Evolutionary conservation across 1,140 invertebrate species (phyloP).

Genomic region (Trissolcus basalis): DNA sequence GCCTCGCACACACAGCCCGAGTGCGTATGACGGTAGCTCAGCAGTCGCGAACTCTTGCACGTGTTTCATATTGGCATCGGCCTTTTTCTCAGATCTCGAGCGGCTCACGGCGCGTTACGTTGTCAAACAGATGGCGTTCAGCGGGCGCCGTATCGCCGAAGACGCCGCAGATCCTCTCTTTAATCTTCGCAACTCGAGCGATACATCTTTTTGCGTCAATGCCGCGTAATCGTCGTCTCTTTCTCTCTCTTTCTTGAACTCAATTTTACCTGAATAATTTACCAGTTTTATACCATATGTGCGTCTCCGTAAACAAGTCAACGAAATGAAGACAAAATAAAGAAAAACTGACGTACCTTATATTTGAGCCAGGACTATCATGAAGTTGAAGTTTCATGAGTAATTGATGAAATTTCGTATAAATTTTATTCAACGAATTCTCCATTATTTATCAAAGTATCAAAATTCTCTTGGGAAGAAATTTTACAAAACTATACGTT

Average conservation of each 20-base stretch:
- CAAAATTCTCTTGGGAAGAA: too few relatives aligned
- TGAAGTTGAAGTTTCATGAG: too few relatives aligned
- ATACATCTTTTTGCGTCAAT: constrained; percentile 65
- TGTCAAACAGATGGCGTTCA: constrained; percentile 74
- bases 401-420: too few relatives aligned
- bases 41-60: constrained; percentile 66
- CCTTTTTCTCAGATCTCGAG: constrained; percentile 68
- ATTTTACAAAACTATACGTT: too few relatives aligned
- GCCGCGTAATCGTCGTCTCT: constrained; percentile 55
- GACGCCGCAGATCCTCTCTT: constrained; percentile 58
- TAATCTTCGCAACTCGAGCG: constrained; percentile 64
- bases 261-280: constrained; percentile 52
- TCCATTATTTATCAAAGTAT: too few relatives aligned
- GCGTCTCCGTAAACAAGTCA: constrained; percentile 12
- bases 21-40: constrained; percentile 52
- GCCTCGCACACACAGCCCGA: constrained; percentile 40
- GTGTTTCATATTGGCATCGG: constrained; percentile 67
- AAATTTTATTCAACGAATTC: too few relatives aligned
- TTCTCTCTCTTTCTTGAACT: constrained; percentile 9
- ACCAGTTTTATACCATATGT: constrained; percentile 21
- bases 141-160: constrained; percentile 68
- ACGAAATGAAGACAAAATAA: background rate
- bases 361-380: too few relatives aligned
- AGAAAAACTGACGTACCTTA: too few relatives aligned
- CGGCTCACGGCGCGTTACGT: constrained; percentile 69